Conservation (phyloP, 2,888 invertebrate genomes). For the Pammene aurita region DNA sequence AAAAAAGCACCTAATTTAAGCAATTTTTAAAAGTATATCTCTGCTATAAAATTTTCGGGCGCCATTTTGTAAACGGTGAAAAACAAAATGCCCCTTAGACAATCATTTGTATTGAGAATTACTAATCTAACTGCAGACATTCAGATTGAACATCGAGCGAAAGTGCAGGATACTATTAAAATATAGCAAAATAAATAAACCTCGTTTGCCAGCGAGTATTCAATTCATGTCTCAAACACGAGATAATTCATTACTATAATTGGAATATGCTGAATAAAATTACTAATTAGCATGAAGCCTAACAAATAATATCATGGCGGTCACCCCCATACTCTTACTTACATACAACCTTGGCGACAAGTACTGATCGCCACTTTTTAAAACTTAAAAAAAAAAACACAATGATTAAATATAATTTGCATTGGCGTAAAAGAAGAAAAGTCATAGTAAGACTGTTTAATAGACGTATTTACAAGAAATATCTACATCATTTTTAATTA, state of each 20-base stretch:
- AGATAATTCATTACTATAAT: slow-evolving; percentile 29
- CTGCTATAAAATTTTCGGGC: background rate
- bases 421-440: too few relatives aligned
- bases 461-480: background rate
- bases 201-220: slow-evolving; percentile 34
- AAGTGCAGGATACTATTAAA: slow-evolving; percentile 17
- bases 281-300: slow-evolving; percentile 19
- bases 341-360: background rate
- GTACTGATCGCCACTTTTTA: background rate
- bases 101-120: background rate
- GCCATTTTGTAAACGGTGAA: slow-evolving; percentile 8
- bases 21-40: background rate
- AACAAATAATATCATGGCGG: slow-evolving; percentile 8
- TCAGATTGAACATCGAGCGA: slow-evolving; percentile 2
- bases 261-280: slow-evolving; percentile 29
- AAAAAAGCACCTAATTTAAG: background rate
- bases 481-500: too few relatives aligned
- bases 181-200: slow-evolving; percentile 40
- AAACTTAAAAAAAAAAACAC: background rate
- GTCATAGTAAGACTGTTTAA: background rate
- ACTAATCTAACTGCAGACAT: slow-evolving; percentile 20
- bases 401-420: too few relatives aligned
- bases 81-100: slow-evolving; percentile 9
- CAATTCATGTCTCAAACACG: slow-evolving; percentile 13
- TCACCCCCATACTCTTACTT: background rate